Evolutionary conservation across 2,113 vertebrate species (phyloP).

Genomic region (Hylia prasina): DNA sequence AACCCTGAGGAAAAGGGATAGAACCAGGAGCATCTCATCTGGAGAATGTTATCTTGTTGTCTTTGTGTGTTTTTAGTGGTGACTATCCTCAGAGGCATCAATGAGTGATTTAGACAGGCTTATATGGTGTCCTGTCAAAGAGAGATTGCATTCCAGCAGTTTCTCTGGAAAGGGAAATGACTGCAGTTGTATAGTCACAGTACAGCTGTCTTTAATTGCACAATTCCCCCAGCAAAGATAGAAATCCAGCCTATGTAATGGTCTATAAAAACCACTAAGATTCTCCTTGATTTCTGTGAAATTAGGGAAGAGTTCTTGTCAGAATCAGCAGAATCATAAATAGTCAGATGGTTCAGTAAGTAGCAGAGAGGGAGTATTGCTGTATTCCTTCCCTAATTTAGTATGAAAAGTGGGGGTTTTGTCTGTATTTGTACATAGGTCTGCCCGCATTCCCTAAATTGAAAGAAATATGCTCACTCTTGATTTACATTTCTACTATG

Average conservation of each 20-base stretch:
- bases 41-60: fast-evolving
- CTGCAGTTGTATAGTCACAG: background rate
- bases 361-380: background rate
- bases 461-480: background rate
- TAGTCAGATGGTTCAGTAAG: background rate
- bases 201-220: background rate
- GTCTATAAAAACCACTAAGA: background rate
- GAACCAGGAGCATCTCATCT: background rate
- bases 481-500: background rate
- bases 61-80: background rate
- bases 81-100: background rate
- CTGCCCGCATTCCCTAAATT: background rate
- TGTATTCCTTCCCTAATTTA: background rate
- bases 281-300: background rate
- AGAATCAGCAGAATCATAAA: background rate
- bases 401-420: background rate
- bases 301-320: background rate
- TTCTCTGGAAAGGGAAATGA: background rate
- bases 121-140: background rate
- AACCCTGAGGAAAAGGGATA: background rate
- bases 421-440: background rate
- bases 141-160: background rate
- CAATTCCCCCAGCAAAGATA: background rate
- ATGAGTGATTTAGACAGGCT: background rate
- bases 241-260: background rate